Conservation (phyloP, 2,113 vertebrate genomes). For the Uropsilus gracilis region DNA sequence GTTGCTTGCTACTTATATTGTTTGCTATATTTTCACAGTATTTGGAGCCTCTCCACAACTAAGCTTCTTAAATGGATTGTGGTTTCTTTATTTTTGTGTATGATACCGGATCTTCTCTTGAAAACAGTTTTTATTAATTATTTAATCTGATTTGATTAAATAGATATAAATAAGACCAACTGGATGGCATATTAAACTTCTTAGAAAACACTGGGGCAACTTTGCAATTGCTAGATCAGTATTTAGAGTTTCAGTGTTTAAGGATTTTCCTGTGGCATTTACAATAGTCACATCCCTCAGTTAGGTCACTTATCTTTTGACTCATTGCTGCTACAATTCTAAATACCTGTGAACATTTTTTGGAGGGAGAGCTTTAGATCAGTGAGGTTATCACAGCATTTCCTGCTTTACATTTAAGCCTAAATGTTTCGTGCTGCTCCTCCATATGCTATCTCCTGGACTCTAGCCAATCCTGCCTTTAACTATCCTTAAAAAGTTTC, state of each 20-base stretch:
- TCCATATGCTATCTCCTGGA: not conserved
- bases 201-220: not conserved
- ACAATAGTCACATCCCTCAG: not conserved
- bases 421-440: not conserved
- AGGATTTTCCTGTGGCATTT: not conserved
- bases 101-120: not conserved
- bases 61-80: not conserved
- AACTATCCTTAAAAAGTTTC: not conserved
- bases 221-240: not conserved
- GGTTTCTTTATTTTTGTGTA: not conserved
- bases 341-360: not conserved
- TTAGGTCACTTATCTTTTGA: not conserved
- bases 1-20: rapidly evolving
- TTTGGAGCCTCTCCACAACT: not conserved
- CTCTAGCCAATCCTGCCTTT: not conserved
- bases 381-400: not conserved
- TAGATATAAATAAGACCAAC: not conserved
- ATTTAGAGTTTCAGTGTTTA: not conserved
- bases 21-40: not conserved
- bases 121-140: not conserved
- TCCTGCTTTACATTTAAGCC: not conserved
- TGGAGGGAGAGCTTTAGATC: not conserved
- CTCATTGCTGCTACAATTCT: not conserved
- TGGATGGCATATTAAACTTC: not conserved
- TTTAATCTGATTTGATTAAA: not conserved